These are phyloP conservation scores for Schizaphis graminum DNA, from an alignment of 2,888 invertebrate genomes.

Conservation along the genomic window DNA sequence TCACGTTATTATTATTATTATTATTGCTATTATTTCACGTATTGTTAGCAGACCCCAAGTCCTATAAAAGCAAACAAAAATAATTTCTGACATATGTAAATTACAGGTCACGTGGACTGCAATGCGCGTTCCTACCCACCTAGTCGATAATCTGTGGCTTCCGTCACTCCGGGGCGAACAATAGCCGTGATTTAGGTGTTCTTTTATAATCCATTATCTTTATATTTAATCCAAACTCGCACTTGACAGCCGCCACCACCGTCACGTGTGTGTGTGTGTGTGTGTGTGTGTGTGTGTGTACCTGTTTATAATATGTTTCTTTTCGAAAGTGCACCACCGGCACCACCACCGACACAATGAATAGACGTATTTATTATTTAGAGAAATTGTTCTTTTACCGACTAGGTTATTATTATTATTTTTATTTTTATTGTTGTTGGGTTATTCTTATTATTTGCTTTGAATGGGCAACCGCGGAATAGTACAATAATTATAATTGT, in stretches of 20 bases:
- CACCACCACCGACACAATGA: conserved; percentile 31
- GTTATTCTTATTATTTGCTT: conserved; percentile 49
- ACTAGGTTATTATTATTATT: conserved; percentile 29
- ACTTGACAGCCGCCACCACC: conserved; percentile 53
- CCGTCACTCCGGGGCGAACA: conserved; percentile 50
- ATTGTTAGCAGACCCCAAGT: not conserved
- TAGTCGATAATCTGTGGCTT: conserved; percentile 61
- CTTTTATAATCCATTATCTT: conserved; percentile 60
- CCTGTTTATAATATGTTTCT: conserved; percentile 34
- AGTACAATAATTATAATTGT: conserved; percentile 50
- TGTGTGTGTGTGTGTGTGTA: not conserved
- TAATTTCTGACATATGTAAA: conserved; percentile 53
- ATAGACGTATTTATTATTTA: conserved; percentile 57
- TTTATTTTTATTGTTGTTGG: conserved; percentile 1
- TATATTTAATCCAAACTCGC: conserved; percentile 48
- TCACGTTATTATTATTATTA: conserved; percentile 15
- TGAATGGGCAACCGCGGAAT: conserved; percentile 42
- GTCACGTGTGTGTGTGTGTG: not conserved
- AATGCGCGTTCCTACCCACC: conserved; percentile 7
- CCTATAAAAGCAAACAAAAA: conserved; percentile 50
- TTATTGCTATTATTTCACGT: not conserved
- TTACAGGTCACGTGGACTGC: conserved; percentile 33
- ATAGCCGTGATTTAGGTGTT: conserved; percentile 58
- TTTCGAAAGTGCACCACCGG: conserved; percentile 42
- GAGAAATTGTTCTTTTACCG: conserved; percentile 53